Evolutionary conservation across 2,888 invertebrate species (phyloP).

Genomic region (Trissoscelio sp.): DNA sequence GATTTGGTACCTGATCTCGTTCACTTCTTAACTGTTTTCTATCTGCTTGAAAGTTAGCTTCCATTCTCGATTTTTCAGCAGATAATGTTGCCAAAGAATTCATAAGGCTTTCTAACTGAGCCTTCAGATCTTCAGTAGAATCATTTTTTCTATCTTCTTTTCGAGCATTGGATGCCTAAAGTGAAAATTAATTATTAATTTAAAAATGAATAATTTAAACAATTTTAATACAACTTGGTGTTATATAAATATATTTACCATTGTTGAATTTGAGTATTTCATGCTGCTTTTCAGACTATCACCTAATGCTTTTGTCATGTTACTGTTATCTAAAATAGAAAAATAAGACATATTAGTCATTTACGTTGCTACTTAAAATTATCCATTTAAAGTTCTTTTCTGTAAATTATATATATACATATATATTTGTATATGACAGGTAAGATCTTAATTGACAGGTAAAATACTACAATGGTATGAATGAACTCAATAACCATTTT

Average conservation of each 20-base stretch:
- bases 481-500: too few relatives aligned
- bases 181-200: not conserved
- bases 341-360: not conserved
- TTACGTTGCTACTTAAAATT: too few relatives aligned
- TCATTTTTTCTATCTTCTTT: constrained; percentile 74
- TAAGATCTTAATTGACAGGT: too few relatives aligned
- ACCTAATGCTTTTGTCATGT: not conserved
- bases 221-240: too few relatives aligned
- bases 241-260: constrained; percentile 27
- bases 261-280: constrained; percentile 25
- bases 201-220: not conserved
- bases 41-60: constrained; percentile 91
- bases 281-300: constrained; percentile 17
- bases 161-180: constrained; percentile 29
- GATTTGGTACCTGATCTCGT: constrained; percentile 81
- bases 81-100: constrained; percentile 90
- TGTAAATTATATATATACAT: too few relatives aligned
- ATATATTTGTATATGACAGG: too few relatives aligned
- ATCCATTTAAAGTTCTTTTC: too few relatives aligned
- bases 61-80: constrained; percentile 93
- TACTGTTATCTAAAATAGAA: constrained; percentile 20
- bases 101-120: constrained; percentile 87
- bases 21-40: constrained; percentile 87
- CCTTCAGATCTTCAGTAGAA: constrained; percentile 79
- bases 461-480: too few relatives aligned